A percentile compares a stretch with the other conserved stretches of the same genome.
phyloP scores from a whole-genome alignment of 2,888 invertebrate species.

The Drosophila rubida region DNA sequence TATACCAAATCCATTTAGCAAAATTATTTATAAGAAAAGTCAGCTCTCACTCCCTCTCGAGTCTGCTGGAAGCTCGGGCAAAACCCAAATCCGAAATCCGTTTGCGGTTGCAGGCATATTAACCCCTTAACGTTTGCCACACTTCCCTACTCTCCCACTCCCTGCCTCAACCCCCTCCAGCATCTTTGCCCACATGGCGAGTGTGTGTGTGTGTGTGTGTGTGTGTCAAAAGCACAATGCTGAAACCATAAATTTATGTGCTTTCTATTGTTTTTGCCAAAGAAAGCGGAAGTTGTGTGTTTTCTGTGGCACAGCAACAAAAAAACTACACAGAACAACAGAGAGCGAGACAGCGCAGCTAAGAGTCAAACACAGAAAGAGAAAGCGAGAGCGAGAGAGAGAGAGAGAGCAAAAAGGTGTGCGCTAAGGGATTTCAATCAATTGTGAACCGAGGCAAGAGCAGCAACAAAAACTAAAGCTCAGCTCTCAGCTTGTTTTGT shows the following conservation, averaged over 20 bases:
- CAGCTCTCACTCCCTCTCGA: slow-evolving; percentile 25
- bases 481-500: slow-evolving; percentile 64
- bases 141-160: background rate
- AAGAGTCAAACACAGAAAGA: slow-evolving; percentile 2
- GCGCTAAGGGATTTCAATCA: slow-evolving; percentile 80
- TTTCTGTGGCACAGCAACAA: slow-evolving; percentile 60
- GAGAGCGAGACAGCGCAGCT: background rate
- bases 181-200: slow-evolving; percentile 46
- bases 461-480: slow-evolving; percentile 68
- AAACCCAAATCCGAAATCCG: slow-evolving; percentile 63
- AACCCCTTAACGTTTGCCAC: slow-evolving; percentile 72
- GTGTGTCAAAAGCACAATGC: slow-evolving; percentile 80
- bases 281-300: slow-evolving; percentile 79
- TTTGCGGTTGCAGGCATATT: slow-evolving; percentile 80
- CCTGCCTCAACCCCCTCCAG: background rate
- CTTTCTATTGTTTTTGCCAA: slow-evolving; percentile 80
- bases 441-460: slow-evolving; percentile 68
- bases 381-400: background rate
- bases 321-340: slow-evolving; percentile 46
- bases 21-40: slow-evolving; percentile 80
- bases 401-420: slow-evolving; percentile 68
- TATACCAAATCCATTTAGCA: slow-evolving; percentile 79
- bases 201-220: slow-evolving; percentile 57
- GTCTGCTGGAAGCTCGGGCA: background rate
- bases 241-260: slow-evolving; percentile 82